phyloP scores from a whole-genome alignment of 2,888 invertebrate genomes.

The Theretra japonica region DNA sequence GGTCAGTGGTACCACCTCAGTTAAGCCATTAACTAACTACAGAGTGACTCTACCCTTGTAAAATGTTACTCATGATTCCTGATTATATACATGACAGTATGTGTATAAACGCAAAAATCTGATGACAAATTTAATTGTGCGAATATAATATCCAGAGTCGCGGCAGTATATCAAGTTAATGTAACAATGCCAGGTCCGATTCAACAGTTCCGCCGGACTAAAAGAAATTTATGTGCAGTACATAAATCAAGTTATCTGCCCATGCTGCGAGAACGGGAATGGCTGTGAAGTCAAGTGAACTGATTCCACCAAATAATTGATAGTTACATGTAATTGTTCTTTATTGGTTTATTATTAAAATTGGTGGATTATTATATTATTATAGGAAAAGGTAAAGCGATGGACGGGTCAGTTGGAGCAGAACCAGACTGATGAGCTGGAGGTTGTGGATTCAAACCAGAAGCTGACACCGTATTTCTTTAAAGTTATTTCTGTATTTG shows the following conservation, averaged over 20 bases:
- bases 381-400: too few species aligned
- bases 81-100: too few species aligned
- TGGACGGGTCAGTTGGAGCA: too few species aligned
- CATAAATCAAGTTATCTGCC: slow-evolving; percentile 23
- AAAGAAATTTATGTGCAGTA: slow-evolving; percentile 23
- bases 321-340: neutral
- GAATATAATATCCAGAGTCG: neutral
- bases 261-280: neutral
- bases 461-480: too few species aligned
- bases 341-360: neutral
- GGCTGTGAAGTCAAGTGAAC: neutral
- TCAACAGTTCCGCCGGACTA: slow-evolving; percentile 11
- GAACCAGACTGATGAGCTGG: too few species aligned
- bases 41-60: too few species aligned
- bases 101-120: too few species aligned
- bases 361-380: neutral
- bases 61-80: too few species aligned
- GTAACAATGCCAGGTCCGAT: slow-evolving; percentile 8
- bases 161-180: neutral
- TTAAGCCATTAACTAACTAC: too few species aligned
- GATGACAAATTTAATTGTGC: neutral
- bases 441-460: too few species aligned
- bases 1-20: too few species aligned
- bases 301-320: slow-evolving; percentile 1
- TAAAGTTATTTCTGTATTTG: too few species aligned